phyloP scores from a whole-genome alignment of 30 jellyfish, hydroid and myxozoan genomes.

The Euphysa ruthae region DNA sequence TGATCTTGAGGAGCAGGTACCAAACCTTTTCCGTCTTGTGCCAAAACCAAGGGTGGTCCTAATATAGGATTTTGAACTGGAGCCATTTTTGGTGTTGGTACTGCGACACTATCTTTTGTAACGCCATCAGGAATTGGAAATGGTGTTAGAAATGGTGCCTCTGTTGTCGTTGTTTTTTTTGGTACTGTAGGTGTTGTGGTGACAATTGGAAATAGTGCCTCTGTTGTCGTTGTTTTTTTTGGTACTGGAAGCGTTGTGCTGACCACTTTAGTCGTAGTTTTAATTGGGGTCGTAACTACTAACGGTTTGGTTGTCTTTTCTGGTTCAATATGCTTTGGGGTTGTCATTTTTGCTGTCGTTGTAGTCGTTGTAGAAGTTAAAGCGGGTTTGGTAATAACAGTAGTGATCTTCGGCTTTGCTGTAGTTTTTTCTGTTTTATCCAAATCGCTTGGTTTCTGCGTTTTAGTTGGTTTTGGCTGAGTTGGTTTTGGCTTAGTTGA shows the following conservation, averaged over 20 bases:
- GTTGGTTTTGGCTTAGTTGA: conserved; percentile 7
- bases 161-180: background rate
- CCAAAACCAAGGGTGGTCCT: too few relatives aligned
- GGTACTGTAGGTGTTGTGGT: background rate
- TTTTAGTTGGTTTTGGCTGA: background rate
- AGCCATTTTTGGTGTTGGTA: too few relatives aligned
- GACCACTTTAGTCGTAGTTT: background rate
- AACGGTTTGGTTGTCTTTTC: background rate
- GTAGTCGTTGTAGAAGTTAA: background rate
- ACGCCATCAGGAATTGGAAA: too few relatives aligned
- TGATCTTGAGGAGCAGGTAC: too few relatives aligned
- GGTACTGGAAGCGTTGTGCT: background rate
- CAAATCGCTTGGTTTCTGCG: too few relatives aligned
- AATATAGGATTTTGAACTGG: too few relatives aligned
- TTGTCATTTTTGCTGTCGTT: conserved; percentile 7
- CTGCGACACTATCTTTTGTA: too few relatives aligned
- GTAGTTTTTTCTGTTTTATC: conserved; percentile 9
- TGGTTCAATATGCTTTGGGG: background rate
- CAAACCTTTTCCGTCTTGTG: too few relatives aligned
- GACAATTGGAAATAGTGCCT: too few relatives aligned
- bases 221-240: background rate
- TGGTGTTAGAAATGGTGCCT: background rate
- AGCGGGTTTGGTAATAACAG: conserved; percentile 7
- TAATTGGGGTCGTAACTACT: conserved; percentile 3
- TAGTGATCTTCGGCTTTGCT: background rate